Conservation (phyloP, 2,797 vertebrate species). For the Melanotaenia maccullochi region DNA sequence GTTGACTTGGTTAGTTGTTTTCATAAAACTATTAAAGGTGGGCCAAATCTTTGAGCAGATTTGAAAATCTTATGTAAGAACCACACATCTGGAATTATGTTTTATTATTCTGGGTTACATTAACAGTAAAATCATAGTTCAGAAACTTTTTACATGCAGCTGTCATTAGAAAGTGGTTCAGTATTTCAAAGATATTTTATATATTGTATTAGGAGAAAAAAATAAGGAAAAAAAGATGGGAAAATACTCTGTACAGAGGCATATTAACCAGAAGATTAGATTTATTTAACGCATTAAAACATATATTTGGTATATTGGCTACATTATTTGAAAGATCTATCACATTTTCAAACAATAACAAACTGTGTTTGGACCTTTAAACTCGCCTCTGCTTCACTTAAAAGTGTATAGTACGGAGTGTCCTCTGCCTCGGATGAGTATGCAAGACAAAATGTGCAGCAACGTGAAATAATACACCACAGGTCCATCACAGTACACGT, state of each 20-base stretch:
- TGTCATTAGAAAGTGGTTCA: neutral
- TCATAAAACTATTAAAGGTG: neutral
- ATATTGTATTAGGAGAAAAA: too few relatives aligned
- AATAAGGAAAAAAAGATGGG: too few relatives aligned
- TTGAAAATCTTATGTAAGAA: neutral
- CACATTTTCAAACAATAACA: neutral
- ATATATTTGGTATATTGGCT: too few relatives aligned
- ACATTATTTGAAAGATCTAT: too few relatives aligned
- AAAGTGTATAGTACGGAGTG: neutral
- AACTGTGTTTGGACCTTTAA: neutral
- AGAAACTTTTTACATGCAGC: neutral
- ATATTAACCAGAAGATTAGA: too few relatives aligned
- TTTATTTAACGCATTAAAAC: too few relatives aligned
- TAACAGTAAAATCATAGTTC: neutral
- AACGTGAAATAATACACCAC: neutral
- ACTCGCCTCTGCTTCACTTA: neutral
- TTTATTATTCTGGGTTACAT: neutral
- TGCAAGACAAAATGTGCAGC: neutral
- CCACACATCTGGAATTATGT: too few relatives aligned
- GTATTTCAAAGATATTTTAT: too few relatives aligned
- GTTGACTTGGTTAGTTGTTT: neutral
- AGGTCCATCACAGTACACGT: neutral
- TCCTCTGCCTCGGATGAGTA: neutral
- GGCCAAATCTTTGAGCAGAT: neutral
- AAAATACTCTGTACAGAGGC: too few relatives aligned